phyloP scores from a whole-genome alignment of 2,797 vertebrate species.

The Aeoliscus strigatus region DNA sequence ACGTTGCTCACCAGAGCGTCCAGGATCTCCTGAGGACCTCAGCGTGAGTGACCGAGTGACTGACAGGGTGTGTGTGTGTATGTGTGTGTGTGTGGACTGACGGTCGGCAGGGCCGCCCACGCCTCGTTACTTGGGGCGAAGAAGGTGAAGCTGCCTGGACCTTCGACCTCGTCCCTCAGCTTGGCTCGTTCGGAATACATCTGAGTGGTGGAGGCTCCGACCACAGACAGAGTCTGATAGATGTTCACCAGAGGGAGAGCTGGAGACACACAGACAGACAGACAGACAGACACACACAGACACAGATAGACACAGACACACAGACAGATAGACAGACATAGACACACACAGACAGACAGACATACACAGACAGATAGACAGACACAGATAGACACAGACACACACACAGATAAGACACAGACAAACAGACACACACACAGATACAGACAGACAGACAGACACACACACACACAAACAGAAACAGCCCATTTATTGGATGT shows the following conservation, averaged over 20 bases:
- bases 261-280: slow-evolving; percentile 60
- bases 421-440: too few relatives aligned
- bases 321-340: too few relatives aligned
- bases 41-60: too few relatives aligned
- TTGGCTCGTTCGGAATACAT: slow-evolving; percentile 90
- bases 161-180: slow-evolving; percentile 86
- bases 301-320: too few relatives aligned
- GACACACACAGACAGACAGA: too few relatives aligned
- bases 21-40: slow-evolving; percentile 93
- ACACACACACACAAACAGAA: too few relatives aligned
- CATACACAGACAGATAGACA: too few relatives aligned
- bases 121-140: slow-evolving; percentile 96
- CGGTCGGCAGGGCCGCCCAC: slow-evolving; percentile 85
- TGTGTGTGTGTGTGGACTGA: slow-evolving; percentile 63
- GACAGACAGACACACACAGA: too few relatives aligned
- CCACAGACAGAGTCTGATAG: slow-evolving; percentile 87
- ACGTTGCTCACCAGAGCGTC: slow-evolving; percentile 97
- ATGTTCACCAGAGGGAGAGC: slow-evolving; percentile 91
- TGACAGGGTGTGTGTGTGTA: too few relatives aligned
- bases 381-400: neutral
- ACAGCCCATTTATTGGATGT: too few relatives aligned
- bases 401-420: neutral
- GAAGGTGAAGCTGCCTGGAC: slow-evolving; percentile 94
- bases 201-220: slow-evolving; percentile 89
- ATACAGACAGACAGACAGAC: too few relatives aligned